Percentiles rank a stretch among this genome's conserved stretches.
These are phyloP conservation scores for Eulacestoma nigropectus DNA, from an alignment of 2,113 vertebrate species.

Conservation along the genomic window DNA sequence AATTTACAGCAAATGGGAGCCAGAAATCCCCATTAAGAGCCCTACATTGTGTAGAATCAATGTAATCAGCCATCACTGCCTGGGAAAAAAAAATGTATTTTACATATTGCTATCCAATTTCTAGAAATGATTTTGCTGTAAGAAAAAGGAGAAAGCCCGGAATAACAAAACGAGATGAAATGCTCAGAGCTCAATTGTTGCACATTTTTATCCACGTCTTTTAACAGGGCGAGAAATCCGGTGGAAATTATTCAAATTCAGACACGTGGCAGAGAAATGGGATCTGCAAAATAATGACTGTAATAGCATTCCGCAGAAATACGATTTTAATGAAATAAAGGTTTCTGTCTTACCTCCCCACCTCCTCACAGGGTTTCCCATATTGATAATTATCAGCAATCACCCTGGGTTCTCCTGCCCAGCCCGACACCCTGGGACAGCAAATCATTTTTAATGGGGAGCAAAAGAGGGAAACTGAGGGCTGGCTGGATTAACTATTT, in stretches of 20 bases:
- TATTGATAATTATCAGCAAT: constrained; percentile 14
- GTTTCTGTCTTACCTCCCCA: neutral
- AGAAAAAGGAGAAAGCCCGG: neutral
- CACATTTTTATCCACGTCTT: neutral
- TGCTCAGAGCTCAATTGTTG: neutral
- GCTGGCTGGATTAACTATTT: constrained; percentile 12
- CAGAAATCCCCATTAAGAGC: constrained; percentile 50
- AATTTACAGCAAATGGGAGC: constrained; percentile 22
- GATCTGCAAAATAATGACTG: neutral
- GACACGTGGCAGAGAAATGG: neutral
- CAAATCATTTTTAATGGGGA: constrained; percentile 45
- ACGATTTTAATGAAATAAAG: neutral
- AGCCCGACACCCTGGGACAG: neutral
- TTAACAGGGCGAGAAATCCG: neutral
- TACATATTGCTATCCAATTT: constrained; percentile 33
- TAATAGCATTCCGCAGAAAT: neutral
- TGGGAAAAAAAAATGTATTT: neutral
- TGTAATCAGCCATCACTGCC: constrained; percentile 12
- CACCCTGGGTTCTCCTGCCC: neutral
- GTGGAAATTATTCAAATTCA: neutral
- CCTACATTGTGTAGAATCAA: neutral
- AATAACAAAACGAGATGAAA: neutral
- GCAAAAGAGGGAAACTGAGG: constrained; percentile 52
- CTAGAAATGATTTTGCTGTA: constrained; percentile 11
- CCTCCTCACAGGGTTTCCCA: neutral